Conservation (phyloP, 2,888 invertebrate genomes). For the Geophilus truncorum region DNA sequence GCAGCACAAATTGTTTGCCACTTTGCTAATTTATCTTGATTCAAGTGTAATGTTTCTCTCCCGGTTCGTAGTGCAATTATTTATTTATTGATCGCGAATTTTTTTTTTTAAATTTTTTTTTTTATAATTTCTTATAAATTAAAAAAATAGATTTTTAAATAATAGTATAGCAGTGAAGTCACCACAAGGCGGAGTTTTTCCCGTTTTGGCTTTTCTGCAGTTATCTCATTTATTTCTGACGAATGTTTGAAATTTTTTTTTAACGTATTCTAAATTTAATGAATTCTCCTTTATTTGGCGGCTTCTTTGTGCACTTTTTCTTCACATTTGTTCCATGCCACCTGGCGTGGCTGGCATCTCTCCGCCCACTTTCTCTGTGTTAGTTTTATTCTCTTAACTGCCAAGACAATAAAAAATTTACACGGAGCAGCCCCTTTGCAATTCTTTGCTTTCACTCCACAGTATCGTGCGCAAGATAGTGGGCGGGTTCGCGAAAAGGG, state of each 20-base stretch:
- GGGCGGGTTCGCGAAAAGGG: not conserved
- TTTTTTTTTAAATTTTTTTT: too few relatives aligned
- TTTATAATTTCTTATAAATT: too few relatives aligned
- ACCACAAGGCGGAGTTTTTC: not conserved
- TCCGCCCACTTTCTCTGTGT: not conserved
- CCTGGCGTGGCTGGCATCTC: constrained; percentile 3
- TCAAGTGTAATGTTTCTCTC: not conserved
- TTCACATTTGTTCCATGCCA: not conserved
- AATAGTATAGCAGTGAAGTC: not conserved
- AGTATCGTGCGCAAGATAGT: not conserved
- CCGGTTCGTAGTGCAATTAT: too few relatives aligned
- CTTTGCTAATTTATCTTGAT: constrained; percentile 10
- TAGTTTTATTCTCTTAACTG: constrained; percentile 4
- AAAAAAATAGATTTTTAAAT: too few relatives aligned
- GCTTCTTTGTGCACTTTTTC: not conserved
- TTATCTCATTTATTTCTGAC: not conserved
- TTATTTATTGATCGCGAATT: not conserved
- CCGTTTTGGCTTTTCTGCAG: not conserved
- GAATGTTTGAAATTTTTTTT: not conserved
- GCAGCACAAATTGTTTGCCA: not conserved
- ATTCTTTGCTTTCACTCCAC: not conserved
- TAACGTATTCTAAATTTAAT: not conserved
- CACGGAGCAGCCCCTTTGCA: not conserved
- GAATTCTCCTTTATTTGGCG: not conserved
- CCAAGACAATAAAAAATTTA: not conserved